Evolutionary conservation across 2,113 vertebrate genomes (phyloP).

Genomic region (Cercopithecus mona): DNA sequence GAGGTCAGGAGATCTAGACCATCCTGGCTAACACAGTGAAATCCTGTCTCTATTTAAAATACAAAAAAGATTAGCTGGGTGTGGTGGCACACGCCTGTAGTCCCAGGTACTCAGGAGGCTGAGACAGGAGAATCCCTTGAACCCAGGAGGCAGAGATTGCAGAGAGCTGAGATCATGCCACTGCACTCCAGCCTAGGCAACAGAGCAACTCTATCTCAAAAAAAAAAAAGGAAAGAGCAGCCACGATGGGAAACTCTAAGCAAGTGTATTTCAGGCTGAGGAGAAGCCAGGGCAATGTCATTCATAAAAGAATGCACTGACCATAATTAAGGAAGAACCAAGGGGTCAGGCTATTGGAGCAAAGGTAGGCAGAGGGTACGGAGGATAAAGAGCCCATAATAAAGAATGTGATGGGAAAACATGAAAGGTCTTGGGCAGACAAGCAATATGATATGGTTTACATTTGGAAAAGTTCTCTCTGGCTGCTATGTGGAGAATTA

Average conservation of each 20-base stretch:
- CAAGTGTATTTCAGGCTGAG: background rate
- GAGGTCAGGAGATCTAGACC: too few species aligned
- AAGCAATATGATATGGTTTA: background rate
- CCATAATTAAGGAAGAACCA: background rate
- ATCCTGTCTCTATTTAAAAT: too few species aligned
- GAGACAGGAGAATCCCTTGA: too few species aligned
- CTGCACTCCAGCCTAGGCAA: too few species aligned
- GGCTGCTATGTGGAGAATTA: background rate
- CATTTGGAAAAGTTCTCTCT: background rate
- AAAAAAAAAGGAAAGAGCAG: too few species aligned
- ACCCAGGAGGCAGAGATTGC: too few species aligned
- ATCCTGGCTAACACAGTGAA: too few species aligned
- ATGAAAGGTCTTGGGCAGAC: background rate
- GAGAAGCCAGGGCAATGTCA: background rate
- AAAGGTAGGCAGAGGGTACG: background rate
- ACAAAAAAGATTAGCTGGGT: too few species aligned
- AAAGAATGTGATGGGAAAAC: background rate
- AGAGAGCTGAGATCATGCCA: too few species aligned
- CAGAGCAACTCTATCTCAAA: too few species aligned
- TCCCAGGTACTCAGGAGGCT: too few species aligned
- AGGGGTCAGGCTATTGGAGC: background rate
- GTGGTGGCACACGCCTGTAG: too few species aligned
- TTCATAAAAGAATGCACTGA: fast-evolving
- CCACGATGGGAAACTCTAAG: background rate
- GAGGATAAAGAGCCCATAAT: background rate